phyloP scores from a whole-genome alignment of 1,140 invertebrate species.

The Anadara kagoshimensis region DNA sequence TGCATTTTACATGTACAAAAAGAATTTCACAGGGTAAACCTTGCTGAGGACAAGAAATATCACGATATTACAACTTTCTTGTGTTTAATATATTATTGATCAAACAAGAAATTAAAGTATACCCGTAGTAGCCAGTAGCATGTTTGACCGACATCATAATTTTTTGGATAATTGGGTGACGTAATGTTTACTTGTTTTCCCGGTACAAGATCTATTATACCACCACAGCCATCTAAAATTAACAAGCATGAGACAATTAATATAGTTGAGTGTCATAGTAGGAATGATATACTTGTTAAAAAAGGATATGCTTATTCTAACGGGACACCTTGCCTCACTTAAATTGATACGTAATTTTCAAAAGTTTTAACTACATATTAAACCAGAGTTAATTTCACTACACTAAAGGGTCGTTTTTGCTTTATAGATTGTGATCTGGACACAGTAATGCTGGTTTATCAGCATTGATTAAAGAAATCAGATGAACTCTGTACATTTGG shows the following conservation, averaged over 20 bases:
- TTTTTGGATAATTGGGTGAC: conserved; percentile 1
- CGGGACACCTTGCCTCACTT: too few relatives aligned
- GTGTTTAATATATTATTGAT: background rate
- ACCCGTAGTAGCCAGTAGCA: conserved; percentile 6
- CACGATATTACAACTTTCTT: background rate
- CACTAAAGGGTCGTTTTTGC: background rate
- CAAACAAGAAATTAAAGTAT: background rate
- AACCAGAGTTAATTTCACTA: background rate
- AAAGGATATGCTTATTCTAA: background rate
- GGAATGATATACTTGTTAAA: background rate
- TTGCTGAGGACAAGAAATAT: too few relatives aligned
- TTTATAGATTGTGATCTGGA: too few relatives aligned
- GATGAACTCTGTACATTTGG: too few relatives aligned
- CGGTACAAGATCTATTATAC: background rate
- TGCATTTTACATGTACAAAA: too few relatives aligned
- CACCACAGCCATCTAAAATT: conserved; percentile 3
- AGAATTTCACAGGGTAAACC: too few relatives aligned
- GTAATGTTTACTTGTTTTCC: background rate
- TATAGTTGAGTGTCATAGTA: background rate
- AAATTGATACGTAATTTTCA: background rate
- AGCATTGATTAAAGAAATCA: too few relatives aligned
- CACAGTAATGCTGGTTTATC: too few relatives aligned
- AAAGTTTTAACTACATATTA: background rate
- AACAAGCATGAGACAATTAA: background rate
- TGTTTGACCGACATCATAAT: background rate